Percentiles rank a stretch among this genome's conserved stretches.
Evolutionary conservation across 2,113 vertebrate genomes (phyloP).

Genomic region (Ptychochromis oligacanthus): DNA sequence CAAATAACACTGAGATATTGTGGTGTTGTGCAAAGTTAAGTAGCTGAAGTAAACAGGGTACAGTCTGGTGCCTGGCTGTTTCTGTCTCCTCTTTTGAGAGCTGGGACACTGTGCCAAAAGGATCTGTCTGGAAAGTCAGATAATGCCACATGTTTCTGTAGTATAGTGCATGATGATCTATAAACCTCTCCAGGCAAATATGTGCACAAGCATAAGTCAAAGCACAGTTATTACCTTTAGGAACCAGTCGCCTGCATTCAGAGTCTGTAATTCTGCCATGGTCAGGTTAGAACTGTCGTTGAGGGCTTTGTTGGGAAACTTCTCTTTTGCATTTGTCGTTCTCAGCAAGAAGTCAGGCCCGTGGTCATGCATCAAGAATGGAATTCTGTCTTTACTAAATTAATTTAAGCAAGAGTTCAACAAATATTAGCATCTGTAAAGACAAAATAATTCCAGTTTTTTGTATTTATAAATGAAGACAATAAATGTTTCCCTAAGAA

Average conservation of each 20-base stretch:
- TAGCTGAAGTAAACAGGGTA: slow-evolving; percentile 79
- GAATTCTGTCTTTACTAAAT: slow-evolving; percentile 78
- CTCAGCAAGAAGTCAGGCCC: slow-evolving; percentile 75
- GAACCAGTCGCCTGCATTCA: slow-evolving; percentile 94
- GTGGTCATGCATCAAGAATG: slow-evolving; percentile 93
- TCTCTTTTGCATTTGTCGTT: slow-evolving; percentile 85
- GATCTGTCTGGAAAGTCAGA: slow-evolving; percentile 79
- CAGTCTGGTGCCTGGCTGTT: slow-evolving; percentile 72
- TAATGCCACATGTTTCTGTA: background rate
- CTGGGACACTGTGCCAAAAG: slow-evolving; percentile 79
- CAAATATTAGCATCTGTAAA: background rate
- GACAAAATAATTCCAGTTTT: background rate
- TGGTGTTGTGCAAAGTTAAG: slow-evolving; percentile 75
- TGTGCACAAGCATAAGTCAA: background rate
- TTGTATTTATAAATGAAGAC: no score
- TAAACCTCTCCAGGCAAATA: background rate
- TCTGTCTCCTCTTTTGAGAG: slow-evolving; percentile 76
- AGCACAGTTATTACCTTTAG: slow-evolving; percentile 83
- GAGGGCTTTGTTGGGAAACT: slow-evolving; percentile 69
- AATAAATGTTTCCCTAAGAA: background rate
- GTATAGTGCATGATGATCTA: background rate
- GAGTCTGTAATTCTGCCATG: slow-evolving; percentile 79
- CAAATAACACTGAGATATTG: slow-evolving; percentile 89
- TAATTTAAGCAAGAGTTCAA: background rate
- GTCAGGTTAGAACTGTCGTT: slow-evolving; percentile 77